phyloP scores from a whole-genome alignment of 2,113 vertebrate genomes.

The Muscicapa adusta region DNA sequence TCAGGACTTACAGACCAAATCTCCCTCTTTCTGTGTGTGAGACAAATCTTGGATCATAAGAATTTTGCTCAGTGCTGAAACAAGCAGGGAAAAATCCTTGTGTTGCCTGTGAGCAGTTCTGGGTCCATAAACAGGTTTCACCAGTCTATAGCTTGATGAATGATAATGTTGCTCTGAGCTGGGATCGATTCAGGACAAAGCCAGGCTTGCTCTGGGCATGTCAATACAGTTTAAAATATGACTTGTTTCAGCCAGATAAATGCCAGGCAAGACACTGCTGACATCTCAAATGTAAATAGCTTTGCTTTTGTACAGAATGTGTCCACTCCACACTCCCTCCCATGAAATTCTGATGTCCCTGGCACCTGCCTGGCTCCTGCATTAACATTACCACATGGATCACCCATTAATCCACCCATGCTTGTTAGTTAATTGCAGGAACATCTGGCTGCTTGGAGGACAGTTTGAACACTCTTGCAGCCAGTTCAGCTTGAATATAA shows the following conservation, averaged over 20 bases:
- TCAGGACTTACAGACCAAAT: not conserved
- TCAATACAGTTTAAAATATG: not conserved
- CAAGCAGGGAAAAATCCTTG: not conserved
- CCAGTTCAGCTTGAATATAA: not conserved
- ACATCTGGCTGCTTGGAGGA: not conserved
- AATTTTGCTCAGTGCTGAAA: not conserved
- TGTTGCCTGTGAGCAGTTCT: not conserved
- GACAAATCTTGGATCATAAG: not conserved
- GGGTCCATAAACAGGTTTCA: not conserved
- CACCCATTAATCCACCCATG: not conserved
- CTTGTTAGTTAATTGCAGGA: not conserved
- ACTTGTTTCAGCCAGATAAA: not conserved
- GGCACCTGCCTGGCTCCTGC: not conserved
- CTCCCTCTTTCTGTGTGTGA: not conserved
- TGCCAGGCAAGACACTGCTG: not conserved
- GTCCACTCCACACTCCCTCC: not conserved
- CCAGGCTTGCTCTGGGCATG: not conserved
- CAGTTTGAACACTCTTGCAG: not conserved
- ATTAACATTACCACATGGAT: not conserved
- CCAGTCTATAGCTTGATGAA: not conserved
- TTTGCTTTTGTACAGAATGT: not conserved
- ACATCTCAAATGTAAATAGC: not conserved
- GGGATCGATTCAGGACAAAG: not conserved
- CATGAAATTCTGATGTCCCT: not conserved
- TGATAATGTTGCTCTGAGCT: not conserved